A percentile compares a stretch with the other conserved stretches of the same genome.
Evolutionary conservation across 2,113 vertebrate species (phyloP).

Genomic region (Proteles cristata): DNA sequence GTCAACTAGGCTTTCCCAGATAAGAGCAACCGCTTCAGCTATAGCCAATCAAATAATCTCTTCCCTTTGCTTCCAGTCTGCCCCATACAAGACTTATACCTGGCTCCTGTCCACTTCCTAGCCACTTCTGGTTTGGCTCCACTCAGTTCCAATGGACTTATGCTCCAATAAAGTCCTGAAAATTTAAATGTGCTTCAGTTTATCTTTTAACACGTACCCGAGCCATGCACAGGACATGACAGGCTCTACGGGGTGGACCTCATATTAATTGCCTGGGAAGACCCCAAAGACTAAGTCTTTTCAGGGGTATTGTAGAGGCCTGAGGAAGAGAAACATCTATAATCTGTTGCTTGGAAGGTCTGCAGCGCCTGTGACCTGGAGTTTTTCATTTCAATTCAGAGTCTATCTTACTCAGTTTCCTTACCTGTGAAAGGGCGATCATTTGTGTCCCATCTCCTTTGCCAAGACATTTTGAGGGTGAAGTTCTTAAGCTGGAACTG

Average conservation of each 20-base stretch:
- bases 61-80: not conserved
- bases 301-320: not conserved
- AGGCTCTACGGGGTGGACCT: not conserved
- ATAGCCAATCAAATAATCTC: not conserved
- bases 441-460: not conserved
- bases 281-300: not conserved
- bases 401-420: not conserved
- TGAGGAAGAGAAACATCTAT: not conserved
- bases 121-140: not conserved
- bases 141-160: not conserved
- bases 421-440: not conserved
- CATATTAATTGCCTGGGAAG: not conserved
- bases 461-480: not conserved
- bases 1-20: not conserved
- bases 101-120: not conserved
- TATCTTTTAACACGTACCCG: not conserved
- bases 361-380: not conserved
- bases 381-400: not conserved
- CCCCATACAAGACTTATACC: not conserved
- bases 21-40: not conserved
- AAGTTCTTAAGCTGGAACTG: slow-evolving; percentile 15
- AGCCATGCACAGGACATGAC: not conserved
- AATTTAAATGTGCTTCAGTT: not conserved
- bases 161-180: not conserved
- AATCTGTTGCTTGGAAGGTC: not conserved